phyloP scores from a whole-genome alignment of 2,113 vertebrate genomes.

The Ctenomys sociabilis region DNA sequence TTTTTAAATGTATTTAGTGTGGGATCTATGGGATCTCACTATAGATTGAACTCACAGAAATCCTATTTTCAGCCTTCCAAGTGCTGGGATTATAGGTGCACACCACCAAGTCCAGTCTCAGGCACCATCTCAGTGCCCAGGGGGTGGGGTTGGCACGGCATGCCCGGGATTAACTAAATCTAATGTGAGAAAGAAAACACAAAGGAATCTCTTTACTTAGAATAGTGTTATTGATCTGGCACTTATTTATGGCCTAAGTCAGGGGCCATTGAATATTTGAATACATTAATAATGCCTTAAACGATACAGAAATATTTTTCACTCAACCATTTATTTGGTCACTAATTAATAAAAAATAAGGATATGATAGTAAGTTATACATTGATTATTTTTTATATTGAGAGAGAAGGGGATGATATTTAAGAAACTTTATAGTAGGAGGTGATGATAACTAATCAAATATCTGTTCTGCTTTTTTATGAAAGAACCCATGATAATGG shows the following conservation, averaged over 20 bases:
- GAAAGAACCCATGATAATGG: neutral
- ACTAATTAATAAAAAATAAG: constrained; percentile 1
- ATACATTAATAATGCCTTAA: neutral
- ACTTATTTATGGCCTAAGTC: constrained; percentile 16
- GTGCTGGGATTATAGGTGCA: too few species aligned
- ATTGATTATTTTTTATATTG: constrained; percentile 42
- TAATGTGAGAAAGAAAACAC: neutral
- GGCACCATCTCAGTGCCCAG: too few species aligned
- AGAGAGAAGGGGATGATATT: neutral
- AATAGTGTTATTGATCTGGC: constrained; percentile 1
- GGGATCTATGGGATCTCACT: too few species aligned
- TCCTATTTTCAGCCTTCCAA: too few species aligned
- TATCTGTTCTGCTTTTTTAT: neutral
- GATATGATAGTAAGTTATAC: neutral
- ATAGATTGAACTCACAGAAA: too few species aligned
- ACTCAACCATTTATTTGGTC: neutral
- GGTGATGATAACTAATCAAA: constrained; percentile 20
- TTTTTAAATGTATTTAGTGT: too few species aligned
- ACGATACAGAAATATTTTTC: constrained; percentile 35
- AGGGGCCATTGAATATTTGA: neutral
- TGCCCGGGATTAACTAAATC: neutral
- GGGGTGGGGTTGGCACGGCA: too few species aligned
- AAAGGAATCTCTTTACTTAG: neutral
- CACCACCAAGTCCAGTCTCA: too few species aligned
- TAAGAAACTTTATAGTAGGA: neutral